Conservation (phyloP, 2,888 invertebrate genomes). For the Philonicus albiceps region DNA sequence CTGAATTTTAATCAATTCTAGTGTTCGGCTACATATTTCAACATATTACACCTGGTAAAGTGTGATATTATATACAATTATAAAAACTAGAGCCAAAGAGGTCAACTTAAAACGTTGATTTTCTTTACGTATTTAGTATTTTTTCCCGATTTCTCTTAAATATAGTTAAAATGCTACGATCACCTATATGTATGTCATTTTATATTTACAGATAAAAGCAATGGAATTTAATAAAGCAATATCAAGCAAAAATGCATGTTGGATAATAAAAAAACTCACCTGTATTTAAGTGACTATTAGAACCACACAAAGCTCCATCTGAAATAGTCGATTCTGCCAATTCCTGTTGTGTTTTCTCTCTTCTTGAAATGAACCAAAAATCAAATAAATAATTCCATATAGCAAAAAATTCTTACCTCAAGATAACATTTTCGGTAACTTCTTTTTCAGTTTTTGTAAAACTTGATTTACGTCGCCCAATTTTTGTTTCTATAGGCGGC, state of each 20-base stretch:
- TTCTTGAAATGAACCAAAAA: slow-evolving; percentile 41
- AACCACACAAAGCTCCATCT: slow-evolving; percentile 48
- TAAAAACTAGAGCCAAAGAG: too few relatives aligned
- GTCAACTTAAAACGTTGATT: too few relatives aligned
- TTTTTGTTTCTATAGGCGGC: slow-evolving; percentile 75
- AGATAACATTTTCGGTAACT: slow-evolving; percentile 73
- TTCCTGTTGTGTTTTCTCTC: slow-evolving; percentile 50
- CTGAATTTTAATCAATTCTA: too few relatives aligned
- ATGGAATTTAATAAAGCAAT: not conserved
- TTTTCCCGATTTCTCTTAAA: not conserved
- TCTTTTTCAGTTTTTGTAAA: slow-evolving; percentile 78
- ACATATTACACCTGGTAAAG: too few relatives aligned
- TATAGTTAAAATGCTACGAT: not conserved
- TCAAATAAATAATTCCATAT: not conserved
- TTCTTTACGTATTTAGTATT: too few relatives aligned
- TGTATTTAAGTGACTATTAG: slow-evolving; percentile 51
- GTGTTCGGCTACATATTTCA: too few relatives aligned
- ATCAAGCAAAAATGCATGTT: not conserved
- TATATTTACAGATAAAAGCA: not conserved
- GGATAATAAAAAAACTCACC: slow-evolving; percentile 43
- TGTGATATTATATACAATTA: too few relatives aligned
- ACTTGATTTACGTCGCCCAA: slow-evolving; percentile 74
- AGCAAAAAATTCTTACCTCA: slow-evolving; percentile 60
- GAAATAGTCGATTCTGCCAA: slow-evolving; percentile 49
- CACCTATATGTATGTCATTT: not conserved